Evolutionary conservation across 1,140 invertebrate species (phyloP).

Genomic region (Pogonus chalceus): DNA sequence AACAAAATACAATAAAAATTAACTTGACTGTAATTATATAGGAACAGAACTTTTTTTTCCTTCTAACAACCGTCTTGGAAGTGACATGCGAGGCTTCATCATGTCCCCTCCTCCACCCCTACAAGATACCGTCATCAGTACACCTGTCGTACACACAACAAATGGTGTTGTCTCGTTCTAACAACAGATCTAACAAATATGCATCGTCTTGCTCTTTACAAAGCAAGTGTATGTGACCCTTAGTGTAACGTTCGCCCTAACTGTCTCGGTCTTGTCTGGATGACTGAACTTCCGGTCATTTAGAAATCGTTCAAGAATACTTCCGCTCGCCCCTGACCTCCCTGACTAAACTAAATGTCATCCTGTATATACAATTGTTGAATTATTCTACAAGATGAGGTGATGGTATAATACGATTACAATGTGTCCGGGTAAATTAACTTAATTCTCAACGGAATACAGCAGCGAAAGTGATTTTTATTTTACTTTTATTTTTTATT

Average conservation of each 20-base stretch:
- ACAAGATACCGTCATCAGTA: neutral
- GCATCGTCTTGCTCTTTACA: neutral
- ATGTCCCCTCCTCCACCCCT: too few species aligned
- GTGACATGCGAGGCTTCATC: neutral
- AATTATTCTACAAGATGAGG: neutral
- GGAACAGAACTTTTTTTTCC: too few species aligned
- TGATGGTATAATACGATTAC: neutral
- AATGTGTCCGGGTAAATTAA: too few species aligned
- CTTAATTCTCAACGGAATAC: too few species aligned
- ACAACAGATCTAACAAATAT: neutral
- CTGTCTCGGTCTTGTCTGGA: neutral
- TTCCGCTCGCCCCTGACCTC: neutral
- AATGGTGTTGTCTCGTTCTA: neutral
- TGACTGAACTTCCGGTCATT: conserved; percentile 2
- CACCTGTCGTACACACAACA: neutral
- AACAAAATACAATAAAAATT: too few species aligned
- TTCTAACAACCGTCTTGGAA: neutral
- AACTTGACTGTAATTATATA: too few species aligned
- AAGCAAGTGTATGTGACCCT: neutral
- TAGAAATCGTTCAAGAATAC: conserved; percentile 5
- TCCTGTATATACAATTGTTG: neutral
- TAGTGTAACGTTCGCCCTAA: neutral
- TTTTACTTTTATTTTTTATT: too few species aligned
- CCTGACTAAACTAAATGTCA: neutral
- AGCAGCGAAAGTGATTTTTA: too few species aligned